phyloP scores from a whole-genome alignment of 1,140 invertebrate species.

The Druon quercuslanigerum region DNA sequence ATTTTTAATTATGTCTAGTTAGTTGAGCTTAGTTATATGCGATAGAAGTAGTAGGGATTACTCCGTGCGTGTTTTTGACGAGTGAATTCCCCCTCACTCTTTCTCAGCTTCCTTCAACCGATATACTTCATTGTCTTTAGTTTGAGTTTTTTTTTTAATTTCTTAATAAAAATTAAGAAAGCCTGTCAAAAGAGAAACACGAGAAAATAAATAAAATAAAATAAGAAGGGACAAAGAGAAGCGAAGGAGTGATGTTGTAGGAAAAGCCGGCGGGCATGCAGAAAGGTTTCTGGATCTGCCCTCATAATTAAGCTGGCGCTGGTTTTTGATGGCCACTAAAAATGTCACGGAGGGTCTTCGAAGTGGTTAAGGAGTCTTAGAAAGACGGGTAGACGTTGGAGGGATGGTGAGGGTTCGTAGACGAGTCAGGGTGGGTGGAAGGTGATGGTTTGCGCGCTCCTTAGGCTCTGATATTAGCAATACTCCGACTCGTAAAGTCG shows the following conservation, averaged over 20 bases:
- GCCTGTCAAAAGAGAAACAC: too few relatives aligned
- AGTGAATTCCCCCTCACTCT: too few relatives aligned
- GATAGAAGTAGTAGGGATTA: too few relatives aligned
- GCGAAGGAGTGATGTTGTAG: neutral
- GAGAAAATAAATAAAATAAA: too few relatives aligned
- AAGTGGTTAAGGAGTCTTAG: conserved; percentile 69
- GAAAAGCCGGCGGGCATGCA: conserved; percentile 22
- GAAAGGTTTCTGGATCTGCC: conserved; percentile 54
- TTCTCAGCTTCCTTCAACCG: too few relatives aligned
- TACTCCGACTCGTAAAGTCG: conserved; percentile 73
- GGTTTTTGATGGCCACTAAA: conserved; percentile 76
- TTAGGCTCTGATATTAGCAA: conserved; percentile 72
- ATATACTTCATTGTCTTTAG: too few relatives aligned
- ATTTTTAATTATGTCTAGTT: too few relatives aligned
- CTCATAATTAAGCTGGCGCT: conserved; percentile 72
- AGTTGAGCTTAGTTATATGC: too few relatives aligned
- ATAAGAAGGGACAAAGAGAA: conserved; percentile 2
- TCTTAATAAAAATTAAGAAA: too few relatives aligned
- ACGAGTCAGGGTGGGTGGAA: conserved; percentile 43
- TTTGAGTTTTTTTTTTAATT: too few relatives aligned
- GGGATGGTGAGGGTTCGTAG: conserved; percentile 11
- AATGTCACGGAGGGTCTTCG: conserved; percentile 71
- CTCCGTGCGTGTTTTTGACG: too few relatives aligned
- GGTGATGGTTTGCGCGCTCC: conserved; percentile 50
- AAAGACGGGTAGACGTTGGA: conserved; percentile 46